Evolutionary conservation across 2,888 invertebrate genomes (phyloP).

Genomic region (Dicranocentrus wangi): DNA sequence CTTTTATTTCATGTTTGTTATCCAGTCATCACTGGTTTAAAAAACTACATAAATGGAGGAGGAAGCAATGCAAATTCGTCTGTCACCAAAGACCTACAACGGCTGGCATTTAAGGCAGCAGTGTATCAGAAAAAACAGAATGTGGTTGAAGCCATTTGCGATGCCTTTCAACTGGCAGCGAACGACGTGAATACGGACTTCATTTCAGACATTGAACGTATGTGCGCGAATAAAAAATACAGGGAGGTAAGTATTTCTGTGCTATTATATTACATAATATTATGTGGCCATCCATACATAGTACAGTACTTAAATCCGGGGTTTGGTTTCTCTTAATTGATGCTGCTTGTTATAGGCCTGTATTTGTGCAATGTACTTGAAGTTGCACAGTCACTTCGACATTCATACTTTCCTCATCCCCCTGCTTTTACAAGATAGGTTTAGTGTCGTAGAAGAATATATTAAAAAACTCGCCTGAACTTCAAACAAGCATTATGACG

Average conservation of each 20-base stretch:
- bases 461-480: constrained; percentile 80
- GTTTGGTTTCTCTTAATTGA: background rate
- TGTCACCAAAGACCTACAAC: constrained; percentile 9
- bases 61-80: too few species aligned
- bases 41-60: too few species aligned
- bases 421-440: constrained; percentile 86
- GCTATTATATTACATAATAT: background rate
- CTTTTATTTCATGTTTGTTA: background rate
- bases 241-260: constrained; percentile 4
- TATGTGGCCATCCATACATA: background rate
- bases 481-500: constrained; percentile 81
- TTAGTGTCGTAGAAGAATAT: constrained; percentile 85
- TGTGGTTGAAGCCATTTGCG: constrained; percentile 13
- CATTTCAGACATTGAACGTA: background rate
- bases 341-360: constrained; percentile 5
- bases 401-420: constrained; percentile 85
- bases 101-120: constrained; percentile 20
- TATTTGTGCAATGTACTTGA: constrained; percentile 20
- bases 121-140: constrained; percentile 30
- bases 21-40: background rate
- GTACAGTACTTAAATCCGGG: background rate
- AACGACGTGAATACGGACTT: background rate
- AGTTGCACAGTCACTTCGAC: constrained; percentile 77
- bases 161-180: background rate
- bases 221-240: constrained; percentile 5